These are phyloP conservation scores for Acropora tenuis DNA, from an alignment of 64 coral and sea anemone genomes.

Conservation along the genomic window DNA sequence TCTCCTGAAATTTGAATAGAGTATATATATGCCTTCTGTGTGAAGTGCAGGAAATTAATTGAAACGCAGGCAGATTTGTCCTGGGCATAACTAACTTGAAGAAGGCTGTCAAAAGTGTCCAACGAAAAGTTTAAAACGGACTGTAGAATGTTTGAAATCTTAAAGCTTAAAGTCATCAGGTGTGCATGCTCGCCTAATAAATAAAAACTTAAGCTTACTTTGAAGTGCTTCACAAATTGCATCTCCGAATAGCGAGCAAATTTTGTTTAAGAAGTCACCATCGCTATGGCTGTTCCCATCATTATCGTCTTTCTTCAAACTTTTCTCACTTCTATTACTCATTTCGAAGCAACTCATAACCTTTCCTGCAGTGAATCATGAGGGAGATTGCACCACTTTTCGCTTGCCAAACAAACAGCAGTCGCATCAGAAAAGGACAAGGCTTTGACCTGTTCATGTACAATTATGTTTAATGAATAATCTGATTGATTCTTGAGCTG, in stretches of 20 bases:
- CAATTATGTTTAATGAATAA: slow-evolving; percentile 4
- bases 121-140: background rate
- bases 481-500: background rate
- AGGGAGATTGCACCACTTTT: background rate
- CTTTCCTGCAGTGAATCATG: slow-evolving; percentile 4
- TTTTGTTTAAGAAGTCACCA: slow-evolving; percentile 1
- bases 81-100: background rate
- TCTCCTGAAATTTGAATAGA: slow-evolving; percentile 43
- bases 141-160: slow-evolving; percentile 28
- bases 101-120: slow-evolving; percentile 16
- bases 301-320: background rate
- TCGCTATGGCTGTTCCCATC: slow-evolving; percentile 11
- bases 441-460: slow-evolving; percentile 13
- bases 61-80: background rate
- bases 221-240: slow-evolving; percentile 47
- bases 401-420: background rate
- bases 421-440: background rate
- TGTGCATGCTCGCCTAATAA: slow-evolving; percentile 16
- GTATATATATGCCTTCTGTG: slow-evolving; percentile 21
- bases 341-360: background rate
- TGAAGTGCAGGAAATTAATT: slow-evolving; percentile 3
- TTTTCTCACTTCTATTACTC: slow-evolving; percentile 2
- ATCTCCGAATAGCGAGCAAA: slow-evolving; percentile 23
- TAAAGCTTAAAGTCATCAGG: background rate
- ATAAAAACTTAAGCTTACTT: slow-evolving; percentile 35